Evolutionary conservation across 1,140 invertebrate genomes (phyloP).

Genomic region (Protaetia brevitarsis): DNA sequence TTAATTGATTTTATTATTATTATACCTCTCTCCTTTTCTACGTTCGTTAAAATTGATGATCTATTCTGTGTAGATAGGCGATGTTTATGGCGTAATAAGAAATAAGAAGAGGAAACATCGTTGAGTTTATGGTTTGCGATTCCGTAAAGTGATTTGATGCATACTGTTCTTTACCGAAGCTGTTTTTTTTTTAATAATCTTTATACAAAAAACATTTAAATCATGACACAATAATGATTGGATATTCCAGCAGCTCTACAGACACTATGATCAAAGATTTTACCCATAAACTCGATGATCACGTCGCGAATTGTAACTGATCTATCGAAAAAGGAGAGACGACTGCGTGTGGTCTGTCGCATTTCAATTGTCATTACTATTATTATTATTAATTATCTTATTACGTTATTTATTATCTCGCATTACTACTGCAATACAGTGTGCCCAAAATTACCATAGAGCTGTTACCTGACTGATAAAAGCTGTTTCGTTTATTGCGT

Average conservation of each 20-base stretch:
- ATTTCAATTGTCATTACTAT: too few species aligned
- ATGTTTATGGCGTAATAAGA: neutral
- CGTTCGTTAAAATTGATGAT: too few species aligned
- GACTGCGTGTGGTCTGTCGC: too few species aligned
- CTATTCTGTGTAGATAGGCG: neutral
- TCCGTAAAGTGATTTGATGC: too few species aligned
- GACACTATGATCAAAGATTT: neutral
- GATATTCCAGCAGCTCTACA: too few species aligned
- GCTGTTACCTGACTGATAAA: constrained; percentile 1
- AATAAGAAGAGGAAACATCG: neutral
- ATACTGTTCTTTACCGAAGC: neutral
- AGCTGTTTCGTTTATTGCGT: neutral
- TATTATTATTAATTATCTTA: constrained; percentile 7
- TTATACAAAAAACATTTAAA: too few species aligned
- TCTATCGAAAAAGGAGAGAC: too few species aligned
- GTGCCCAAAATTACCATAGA: constrained; percentile 10
- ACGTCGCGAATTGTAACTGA: too few species aligned
- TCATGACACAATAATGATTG: too few species aligned
- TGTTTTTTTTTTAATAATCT: neutral
- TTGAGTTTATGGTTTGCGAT: constrained; percentile 3
- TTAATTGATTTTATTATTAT: too few species aligned
- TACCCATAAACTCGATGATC: constrained; percentile 4
- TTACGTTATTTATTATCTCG: neutral
- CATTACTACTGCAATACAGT: neutral
- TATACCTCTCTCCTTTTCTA: too few species aligned